Conservation (phyloP, 2,797 vertebrate genomes). For the Aselliscus stoliczkanus region DNA sequence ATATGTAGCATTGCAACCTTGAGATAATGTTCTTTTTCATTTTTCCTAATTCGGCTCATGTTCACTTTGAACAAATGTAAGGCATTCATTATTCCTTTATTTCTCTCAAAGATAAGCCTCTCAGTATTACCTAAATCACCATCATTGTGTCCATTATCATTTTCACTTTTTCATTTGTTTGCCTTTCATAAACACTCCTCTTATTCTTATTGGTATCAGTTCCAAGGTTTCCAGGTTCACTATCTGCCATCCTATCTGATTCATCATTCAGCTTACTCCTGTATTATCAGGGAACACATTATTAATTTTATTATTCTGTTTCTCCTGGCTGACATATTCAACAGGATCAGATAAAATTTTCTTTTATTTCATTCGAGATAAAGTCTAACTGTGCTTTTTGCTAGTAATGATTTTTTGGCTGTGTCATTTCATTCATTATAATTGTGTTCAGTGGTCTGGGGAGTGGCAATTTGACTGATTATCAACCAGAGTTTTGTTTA, state of each 20-base stretch:
- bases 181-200: not conserved
- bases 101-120: slow-evolving; percentile 50
- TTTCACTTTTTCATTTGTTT: slow-evolving; percentile 41
- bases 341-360: slow-evolving; percentile 46
- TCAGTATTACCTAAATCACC: slow-evolving; percentile 12
- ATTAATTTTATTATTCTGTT: slow-evolving; percentile 53
- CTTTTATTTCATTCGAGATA: slow-evolving; percentile 10
- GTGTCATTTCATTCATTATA: not conserved
- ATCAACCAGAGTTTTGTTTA: not conserved
- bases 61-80: not conserved
- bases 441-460: not conserved
- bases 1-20: not conserved
- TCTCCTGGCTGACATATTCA: slow-evolving; percentile 27
- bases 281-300: not conserved
- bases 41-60: not conserved
- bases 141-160: slow-evolving; percentile 28
- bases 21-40: not conserved
- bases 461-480: not conserved
- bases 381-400: not conserved
- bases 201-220: not conserved
- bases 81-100: slow-evolving; percentile 1
- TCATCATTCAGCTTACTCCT: slow-evolving; percentile 9
- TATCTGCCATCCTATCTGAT: slow-evolving; percentile 23
- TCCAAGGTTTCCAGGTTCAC: slow-evolving; percentile 16
- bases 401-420: slow-evolving; percentile 2